Base-by-base conservation (phyloP, 2,113 vertebrate genomes). In the Tragulus kanchil region DNA sequence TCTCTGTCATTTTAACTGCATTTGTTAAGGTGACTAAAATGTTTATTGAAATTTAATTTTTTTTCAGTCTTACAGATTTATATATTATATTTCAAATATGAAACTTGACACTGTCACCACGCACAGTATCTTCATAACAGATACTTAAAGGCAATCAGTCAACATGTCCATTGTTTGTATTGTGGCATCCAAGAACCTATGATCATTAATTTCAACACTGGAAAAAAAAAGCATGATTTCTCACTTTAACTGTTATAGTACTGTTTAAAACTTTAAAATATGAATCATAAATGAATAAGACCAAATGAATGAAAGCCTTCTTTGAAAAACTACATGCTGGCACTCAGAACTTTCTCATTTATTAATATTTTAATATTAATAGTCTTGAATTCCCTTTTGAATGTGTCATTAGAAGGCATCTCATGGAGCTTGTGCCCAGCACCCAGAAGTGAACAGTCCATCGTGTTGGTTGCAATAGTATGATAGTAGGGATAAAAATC, bases 11-110 rank as follows among this genome's bases (percentile, higher is more conserved):
- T 4, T 36, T 62, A 81, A 71, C 10, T 89, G 42, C 6, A n/a
- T 93, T 67, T 90, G 8, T 65, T 36, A 59, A 59, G 26, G 95
- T 85, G 8, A 11, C 6, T 16, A 75, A 94, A 94, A 85, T 82
- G 19, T 73, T 94, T 89, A 25, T n/a, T 86, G 12, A 85, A 61
- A 65, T 97, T 62, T 85, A 52, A 92, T 84, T 88, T 5, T 86
- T 9, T 87, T 95, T 65, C 3, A 45, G 1, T 94, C 11, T 65
- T 82, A 78, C 3, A 82, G 50, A 94, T 90, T 54, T 83, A 0
- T 12, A 42, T n/a, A 15, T 52, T 69, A 36, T 64, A 19, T 71
- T 77, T 1, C 56, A 19, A 86, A 67, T 25, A 85, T 83, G 54
- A 77, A 50, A 90, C 54, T 85, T 94, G 77, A 75, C 4, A 65